A percentile compares a stretch with the other conserved stretches of the same genome.
Conservation (phyloP, 2,113 vertebrate genomes). For the Mastomys natalensis region DNA sequence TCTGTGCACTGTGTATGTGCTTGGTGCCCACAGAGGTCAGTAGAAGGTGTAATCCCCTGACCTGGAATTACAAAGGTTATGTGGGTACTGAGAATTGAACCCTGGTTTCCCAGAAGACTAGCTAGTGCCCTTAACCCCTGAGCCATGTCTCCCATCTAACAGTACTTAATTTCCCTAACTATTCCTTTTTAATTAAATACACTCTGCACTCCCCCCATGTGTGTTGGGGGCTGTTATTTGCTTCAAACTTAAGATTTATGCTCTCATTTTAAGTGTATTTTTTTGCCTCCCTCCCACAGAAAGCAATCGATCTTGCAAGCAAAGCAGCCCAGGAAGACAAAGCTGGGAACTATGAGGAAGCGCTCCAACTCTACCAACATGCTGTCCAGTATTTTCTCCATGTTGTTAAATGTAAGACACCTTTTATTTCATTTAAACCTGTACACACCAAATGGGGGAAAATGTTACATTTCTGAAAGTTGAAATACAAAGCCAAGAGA, state of each 20-base stretch:
- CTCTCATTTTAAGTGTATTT: conserved; percentile 43
- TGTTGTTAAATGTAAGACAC: conserved; percentile 94
- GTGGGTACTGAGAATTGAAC: background rate
- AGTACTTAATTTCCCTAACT: background rate
- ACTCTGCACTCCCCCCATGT: background rate
- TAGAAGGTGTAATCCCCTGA: background rate
- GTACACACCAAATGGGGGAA: background rate
- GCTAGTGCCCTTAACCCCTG: background rate
- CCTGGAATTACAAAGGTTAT: background rate
- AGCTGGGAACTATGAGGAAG: conserved; percentile 95
- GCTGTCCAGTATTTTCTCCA: conserved; percentile 97
- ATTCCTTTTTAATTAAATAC: background rate
- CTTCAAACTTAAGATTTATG: background rate
- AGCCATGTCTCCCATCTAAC: background rate
- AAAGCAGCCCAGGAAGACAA: conserved; percentile 96
- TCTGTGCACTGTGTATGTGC: background rate
- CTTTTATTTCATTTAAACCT: conserved; percentile 22
- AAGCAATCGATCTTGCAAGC: conserved; percentile 95
- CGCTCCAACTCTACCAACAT: conserved; percentile 94
- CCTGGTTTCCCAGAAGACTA: background rate
- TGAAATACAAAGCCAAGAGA: background rate
- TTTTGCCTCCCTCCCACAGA: conserved; percentile 87
- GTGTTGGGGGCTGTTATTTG: background rate
- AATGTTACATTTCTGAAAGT: background rate
- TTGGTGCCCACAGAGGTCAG: background rate